Percentiles rank a stretch among this genome's conserved stretches.
These are phyloP conservation scores for Plemyria rubiginata DNA, from an alignment of 2,888 invertebrate genomes.

Conservation along the genomic window DNA sequence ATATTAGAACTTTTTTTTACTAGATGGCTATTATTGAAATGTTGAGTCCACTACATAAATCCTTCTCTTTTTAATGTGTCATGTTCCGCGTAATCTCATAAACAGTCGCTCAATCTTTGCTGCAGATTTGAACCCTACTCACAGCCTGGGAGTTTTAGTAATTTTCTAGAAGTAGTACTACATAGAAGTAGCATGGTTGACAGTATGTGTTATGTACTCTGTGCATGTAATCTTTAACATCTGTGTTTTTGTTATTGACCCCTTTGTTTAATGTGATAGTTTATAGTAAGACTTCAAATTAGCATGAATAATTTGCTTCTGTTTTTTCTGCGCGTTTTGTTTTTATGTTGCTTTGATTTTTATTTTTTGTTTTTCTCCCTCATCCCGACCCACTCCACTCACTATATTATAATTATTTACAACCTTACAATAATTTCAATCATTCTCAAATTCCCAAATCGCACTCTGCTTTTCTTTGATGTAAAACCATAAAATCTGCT, in stretches of 20 bases:
- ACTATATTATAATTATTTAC: constrained; percentile 7
- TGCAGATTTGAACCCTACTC: constrained; percentile 40
- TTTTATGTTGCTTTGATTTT: constrained; percentile 81
- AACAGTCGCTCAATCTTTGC: neutral
- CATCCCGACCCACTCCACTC: constrained; percentile 21
- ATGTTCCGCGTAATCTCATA: neutral
- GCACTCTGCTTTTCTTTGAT: neutral
- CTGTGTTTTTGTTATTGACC: constrained; percentile 67
- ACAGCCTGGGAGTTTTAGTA: constrained; percentile 7
- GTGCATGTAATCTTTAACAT: constrained; percentile 54
- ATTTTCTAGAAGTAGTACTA: constrained; percentile 9
- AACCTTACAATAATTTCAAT: constrained; percentile 14
- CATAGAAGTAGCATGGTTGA: constrained; percentile 23
- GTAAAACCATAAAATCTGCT: neutral
- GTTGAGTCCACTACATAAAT: no score
- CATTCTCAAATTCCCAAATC: constrained; percentile 5
- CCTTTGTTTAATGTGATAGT: constrained; percentile 43
- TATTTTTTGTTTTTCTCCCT: constrained; percentile 62
- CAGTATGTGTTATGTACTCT: constrained; percentile 23
- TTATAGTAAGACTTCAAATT: constrained; percentile 18
- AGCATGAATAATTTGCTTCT: constrained; percentile 68
- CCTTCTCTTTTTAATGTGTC: no score
- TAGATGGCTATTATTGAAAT: no score
- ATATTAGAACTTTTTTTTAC: no score
- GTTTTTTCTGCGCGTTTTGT: constrained; percentile 73